Evolutionary conservation across 2,888 invertebrate genomes (phyloP), one percentile per base, ranked within the genome.

Genomic region (Philereme vetulata): DNA sequence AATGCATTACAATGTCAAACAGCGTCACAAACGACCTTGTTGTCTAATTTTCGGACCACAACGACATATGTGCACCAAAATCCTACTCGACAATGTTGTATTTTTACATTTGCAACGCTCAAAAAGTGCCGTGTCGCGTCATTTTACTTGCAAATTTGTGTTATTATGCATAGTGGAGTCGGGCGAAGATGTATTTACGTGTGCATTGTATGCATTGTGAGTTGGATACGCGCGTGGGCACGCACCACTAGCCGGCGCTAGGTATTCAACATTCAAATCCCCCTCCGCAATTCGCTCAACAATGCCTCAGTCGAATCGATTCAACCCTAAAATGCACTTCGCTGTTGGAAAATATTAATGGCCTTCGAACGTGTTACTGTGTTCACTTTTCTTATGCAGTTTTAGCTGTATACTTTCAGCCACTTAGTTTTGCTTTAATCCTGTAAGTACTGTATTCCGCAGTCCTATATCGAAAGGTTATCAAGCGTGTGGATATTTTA

Each of bases 101-200:
- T 84, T 85, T 84, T 84, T 82, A 82, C 81, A 83, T 84, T 86
- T 82, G 84, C 83, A 77, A 84, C 82, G 82, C 80, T 85, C 80
- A 88, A 88, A 70, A 89, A 88, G 81, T 84, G 83, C 74, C 75
- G 81, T 79, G 85, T 81, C 80, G 80, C 78, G 77, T 78, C 74
- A 89, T 89, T 89, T 88, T 77, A 90, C 86, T 89, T 92, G 91
- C 88, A 89, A 90, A 91, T 90, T 80, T 63, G 71, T 67, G 81
- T 84, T 84, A 88, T 90, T 90, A 89, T 90, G 88, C 88, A 85
- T 79, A 82, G 83, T 82, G 80, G 77, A 81, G 83, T 77, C 81
- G 79, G 78, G 80, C 75, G 79, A 85, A 86, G 86, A 86, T 83
- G 80, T 86, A 85, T 86, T 86, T 85, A 83, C 82, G 84, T 82